Evolutionary conservation across 2,797 vertebrate genomes (phyloP), one percentile per base, ranked within the genome.

Genomic region (Tinamus major): DNA sequence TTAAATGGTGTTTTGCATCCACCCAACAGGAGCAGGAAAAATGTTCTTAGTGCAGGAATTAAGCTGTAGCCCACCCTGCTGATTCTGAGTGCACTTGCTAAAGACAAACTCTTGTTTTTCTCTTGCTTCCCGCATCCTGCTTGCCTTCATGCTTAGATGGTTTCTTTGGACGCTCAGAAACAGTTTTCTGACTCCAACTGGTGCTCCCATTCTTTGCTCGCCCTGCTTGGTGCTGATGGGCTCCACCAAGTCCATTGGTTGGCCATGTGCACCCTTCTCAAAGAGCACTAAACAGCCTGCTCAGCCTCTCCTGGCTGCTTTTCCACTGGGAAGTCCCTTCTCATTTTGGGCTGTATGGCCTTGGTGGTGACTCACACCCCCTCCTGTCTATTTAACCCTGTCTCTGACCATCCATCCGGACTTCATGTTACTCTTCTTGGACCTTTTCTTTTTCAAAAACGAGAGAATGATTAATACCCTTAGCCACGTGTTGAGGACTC

Each of bases 401-500:
- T 33, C 6, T 33, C 69, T 49, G 8, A 74, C 63, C 46, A 65
- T 37, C 9, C 16, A 48, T 13, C 31, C 58, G 1, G 0, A 55
- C 37, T 79, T 64, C 23, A 59, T 5, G 2, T 6, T 26, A 7
- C 17, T 41, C 23, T 7, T 81, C 35, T 64, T 77, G 51, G 6
- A 21, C 76, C 19, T 62, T 71, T 63, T 55, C 29, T 55, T 31
- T n/a, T 56, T 56, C 31, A 56, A 56, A 56, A 56, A n/a, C 18
- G 20, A 56, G 55, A 19, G 20, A 37, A 27, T 29, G 7, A 59
- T 62, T 31, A 56, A n/a, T n/a, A 56, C 31, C 10, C 29, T 56
- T n/a, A 17, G n/a, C 42, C 2, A 1, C 35, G 13, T 26, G 9
- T 29, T 3, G 4, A 21, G 16, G 74, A 35, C 5, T 5, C 18